These are phyloP conservation scores for Melanotaenia maccullochi DNA, from an alignment of 2,797 vertebrate genomes.

Conservation along the genomic window DNA sequence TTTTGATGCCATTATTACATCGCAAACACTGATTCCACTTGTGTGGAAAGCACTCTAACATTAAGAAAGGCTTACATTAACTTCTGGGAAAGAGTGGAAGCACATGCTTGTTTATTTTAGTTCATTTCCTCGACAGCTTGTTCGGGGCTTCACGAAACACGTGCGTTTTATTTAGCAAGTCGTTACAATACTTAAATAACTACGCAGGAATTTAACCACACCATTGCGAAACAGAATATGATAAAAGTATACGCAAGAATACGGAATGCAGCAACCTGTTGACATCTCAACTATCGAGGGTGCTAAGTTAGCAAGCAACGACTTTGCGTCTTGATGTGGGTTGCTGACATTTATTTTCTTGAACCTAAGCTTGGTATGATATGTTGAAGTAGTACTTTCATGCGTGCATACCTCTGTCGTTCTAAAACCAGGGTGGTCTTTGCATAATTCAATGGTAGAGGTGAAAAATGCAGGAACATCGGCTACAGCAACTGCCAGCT, in stretches of 20 bases:
- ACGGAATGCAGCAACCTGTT: conserved; percentile 34
- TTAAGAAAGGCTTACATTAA: neutral
- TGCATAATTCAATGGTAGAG: neutral
- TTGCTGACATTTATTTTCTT: neutral
- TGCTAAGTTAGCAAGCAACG: conserved; percentile 47
- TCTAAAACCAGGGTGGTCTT: neutral
- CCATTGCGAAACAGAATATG: accelerated
- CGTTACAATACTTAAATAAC: neutral
- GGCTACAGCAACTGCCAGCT: conserved; percentile 20
- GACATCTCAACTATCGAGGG: conserved; percentile 23
- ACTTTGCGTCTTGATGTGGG: conserved; percentile 17
- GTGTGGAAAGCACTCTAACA: neutral
- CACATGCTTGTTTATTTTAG: conserved; percentile 19
- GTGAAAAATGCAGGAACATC: neutral
- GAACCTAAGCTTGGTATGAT: neutral
- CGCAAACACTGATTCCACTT: no score
- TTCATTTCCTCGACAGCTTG: conserved; percentile 28
- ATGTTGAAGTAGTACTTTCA: accelerated
- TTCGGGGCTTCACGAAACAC: neutral
- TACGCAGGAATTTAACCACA: neutral
- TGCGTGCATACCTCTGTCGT: neutral
- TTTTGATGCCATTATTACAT: no score
- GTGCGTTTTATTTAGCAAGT: neutral
- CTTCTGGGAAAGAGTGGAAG: neutral
- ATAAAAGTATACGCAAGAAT: neutral